Conservation (phyloP, 1,140 invertebrate genomes). For the Diachasma alloeum region DNA sequence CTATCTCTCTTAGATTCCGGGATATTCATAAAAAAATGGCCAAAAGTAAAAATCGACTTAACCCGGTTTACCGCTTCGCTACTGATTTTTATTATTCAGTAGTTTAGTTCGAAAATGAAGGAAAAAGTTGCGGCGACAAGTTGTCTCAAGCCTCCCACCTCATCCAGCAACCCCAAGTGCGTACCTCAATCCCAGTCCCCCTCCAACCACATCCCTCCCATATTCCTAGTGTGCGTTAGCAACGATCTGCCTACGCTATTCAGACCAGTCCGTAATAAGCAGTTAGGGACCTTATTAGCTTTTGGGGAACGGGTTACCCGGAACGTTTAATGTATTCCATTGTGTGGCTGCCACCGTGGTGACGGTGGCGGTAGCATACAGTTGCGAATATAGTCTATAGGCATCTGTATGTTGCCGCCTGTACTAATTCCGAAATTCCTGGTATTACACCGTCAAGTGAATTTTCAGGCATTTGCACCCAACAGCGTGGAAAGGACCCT, state of each 20-base stretch:
- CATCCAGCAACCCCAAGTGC: not conserved
- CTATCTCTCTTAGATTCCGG: too few relatives aligned
- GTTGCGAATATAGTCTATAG: not conserved
- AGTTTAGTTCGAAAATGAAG: too few relatives aligned
- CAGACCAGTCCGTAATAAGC: slow-evolving; percentile 45
- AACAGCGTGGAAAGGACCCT: slow-evolving; percentile 27
- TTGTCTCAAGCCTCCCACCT: not conserved
- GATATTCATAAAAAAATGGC: too few relatives aligned
- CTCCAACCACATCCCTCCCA: not conserved
- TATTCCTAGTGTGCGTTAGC: slow-evolving; percentile 23
- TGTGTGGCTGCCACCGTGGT: slow-evolving; percentile 42
- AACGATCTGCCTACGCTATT: slow-evolving; percentile 38
- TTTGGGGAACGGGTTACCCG: slow-evolving; percentile 36
- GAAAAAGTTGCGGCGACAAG: not conserved
- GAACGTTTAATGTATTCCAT: slow-evolving; percentile 54
- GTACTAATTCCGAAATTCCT: slow-evolving; percentile 53
- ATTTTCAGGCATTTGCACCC: slow-evolving; percentile 47
- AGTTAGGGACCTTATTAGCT: slow-evolving; percentile 56
- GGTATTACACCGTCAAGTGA: slow-evolving; percentile 52
- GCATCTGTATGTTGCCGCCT: not conserved
- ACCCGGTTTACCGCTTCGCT: too few relatives aligned
- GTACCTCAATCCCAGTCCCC: slow-evolving; percentile 18
- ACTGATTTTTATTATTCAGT: too few relatives aligned
- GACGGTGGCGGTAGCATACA: not conserved
- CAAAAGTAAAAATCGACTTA: too few relatives aligned